phyloP scores from a whole-genome alignment of 2,113 vertebrate genomes.

The Phyllostomus discolor region DNA sequence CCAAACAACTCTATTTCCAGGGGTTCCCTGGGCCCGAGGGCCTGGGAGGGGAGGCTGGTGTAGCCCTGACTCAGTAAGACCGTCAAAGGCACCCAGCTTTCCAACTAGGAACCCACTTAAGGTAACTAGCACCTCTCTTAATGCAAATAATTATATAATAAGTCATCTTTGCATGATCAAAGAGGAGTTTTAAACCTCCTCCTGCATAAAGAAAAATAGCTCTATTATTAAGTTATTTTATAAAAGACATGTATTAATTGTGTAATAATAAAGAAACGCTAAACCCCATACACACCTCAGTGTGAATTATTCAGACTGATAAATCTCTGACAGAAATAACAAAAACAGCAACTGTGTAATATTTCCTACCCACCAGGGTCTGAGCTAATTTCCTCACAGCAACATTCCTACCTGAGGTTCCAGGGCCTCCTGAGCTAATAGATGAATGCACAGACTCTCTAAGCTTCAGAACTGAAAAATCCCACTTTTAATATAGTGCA shows the following conservation, averaged over 20 bases:
- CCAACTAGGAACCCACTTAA: constrained; percentile 7
- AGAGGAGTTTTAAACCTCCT: background rate
- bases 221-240: background rate
- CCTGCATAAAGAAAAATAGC: background rate
- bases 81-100: background rate
- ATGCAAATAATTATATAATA: constrained; percentile 26
- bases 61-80: background rate
- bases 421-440: background rate
- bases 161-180: background rate
- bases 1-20: background rate
- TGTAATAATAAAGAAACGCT: constrained; percentile 11
- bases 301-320: constrained; percentile 10
- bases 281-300: background rate
- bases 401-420: background rate
- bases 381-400: background rate
- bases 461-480: constrained; percentile 7
- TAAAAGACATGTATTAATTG: background rate
- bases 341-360: background rate
- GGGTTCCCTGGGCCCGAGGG: background rate
- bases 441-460: background rate
- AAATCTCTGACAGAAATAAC: background rate
- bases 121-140: constrained; percentile 1
- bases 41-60: background rate
- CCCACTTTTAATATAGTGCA: background rate
- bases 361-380: background rate